A percentile compares a stretch with the other conserved stretches of the same genome.
Evolutionary conservation across 2,113 vertebrate genomes (phyloP).

Genomic region (Labeo rohita): DNA sequence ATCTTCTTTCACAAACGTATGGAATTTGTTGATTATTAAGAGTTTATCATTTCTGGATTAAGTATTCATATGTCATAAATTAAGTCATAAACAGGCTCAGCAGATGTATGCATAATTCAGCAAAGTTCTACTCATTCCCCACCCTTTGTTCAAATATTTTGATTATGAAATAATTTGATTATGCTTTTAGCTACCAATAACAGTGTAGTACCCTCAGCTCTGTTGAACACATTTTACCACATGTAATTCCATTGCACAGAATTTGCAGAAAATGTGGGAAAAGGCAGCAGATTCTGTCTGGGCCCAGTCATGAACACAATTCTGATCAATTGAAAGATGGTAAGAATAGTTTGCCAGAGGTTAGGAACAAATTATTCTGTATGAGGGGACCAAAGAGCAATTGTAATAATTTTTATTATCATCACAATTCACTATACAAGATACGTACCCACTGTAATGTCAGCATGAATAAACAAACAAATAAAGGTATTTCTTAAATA

Average conservation of each 20-base stretch:
- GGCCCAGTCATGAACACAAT: neutral
- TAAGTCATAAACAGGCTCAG: neutral
- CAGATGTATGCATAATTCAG: neutral
- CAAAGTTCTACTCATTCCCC: neutral
- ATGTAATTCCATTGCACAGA: neutral
- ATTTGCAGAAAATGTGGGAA: neutral
- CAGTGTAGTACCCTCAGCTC: neutral
- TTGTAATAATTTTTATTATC: too few species aligned
- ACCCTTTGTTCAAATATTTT: neutral
- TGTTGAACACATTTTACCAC: slow-evolving; percentile 6
- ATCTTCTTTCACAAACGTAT: neutral
- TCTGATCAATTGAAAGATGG: neutral
- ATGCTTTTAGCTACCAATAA: neutral
- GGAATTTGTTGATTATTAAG: neutral
- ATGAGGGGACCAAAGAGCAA: too few species aligned
- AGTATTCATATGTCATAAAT: neutral
- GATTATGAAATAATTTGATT: neutral
- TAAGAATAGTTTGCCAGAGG: too few species aligned
- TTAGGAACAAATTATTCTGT: too few species aligned
- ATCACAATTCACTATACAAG: neutral
- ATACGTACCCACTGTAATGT: neutral
- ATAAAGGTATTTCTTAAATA: neutral
- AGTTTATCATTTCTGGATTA: neutral
- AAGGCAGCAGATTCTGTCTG: neutral
- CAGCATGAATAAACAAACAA: neutral